Percentiles rank a stretch among this genome's conserved stretches.
Evolutionary conservation across 2,888 invertebrate species (phyloP).

Genomic region (Lottia gigantea): DNA sequence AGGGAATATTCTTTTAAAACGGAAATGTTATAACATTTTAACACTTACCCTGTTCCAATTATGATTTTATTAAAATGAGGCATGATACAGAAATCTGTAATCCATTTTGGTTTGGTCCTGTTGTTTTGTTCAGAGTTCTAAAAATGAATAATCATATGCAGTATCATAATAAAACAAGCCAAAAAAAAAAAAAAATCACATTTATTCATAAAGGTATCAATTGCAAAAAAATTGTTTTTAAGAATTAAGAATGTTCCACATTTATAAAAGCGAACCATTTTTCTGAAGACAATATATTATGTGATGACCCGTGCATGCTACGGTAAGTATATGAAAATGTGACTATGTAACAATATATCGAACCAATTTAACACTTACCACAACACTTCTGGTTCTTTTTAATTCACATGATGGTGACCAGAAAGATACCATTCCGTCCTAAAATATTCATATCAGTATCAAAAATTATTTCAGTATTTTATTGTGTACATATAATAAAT

Average conservation of each 20-base stretch:
- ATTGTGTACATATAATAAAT: background rate
- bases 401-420: slow-evolving; percentile 62
- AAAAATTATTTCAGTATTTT: no score
- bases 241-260: no score
- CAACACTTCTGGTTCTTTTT: slow-evolving; percentile 60
- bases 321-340: no score
- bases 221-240: no score
- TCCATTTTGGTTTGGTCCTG: slow-evolving; percentile 66
- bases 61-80: slow-evolving; percentile 67
- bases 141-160: slow-evolving; percentile 28
- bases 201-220: no score
- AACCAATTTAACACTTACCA: slow-evolving; percentile 48
- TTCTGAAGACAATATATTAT: no score
- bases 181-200: background rate
- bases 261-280: no score
- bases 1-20: no score
- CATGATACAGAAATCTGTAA: slow-evolving; percentile 68
- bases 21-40: no score
- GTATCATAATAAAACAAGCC: no score
- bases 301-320: no score
- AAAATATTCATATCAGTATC: slow-evolving; percentile 24
- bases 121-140: slow-evolving; percentile 55
- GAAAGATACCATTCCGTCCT: slow-evolving; percentile 68
- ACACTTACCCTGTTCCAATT: slow-evolving; percentile 63
- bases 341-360: no score